phyloP scores from a whole-genome alignment of 2,888 invertebrate species.

The Cataglyphis livida region DNA sequence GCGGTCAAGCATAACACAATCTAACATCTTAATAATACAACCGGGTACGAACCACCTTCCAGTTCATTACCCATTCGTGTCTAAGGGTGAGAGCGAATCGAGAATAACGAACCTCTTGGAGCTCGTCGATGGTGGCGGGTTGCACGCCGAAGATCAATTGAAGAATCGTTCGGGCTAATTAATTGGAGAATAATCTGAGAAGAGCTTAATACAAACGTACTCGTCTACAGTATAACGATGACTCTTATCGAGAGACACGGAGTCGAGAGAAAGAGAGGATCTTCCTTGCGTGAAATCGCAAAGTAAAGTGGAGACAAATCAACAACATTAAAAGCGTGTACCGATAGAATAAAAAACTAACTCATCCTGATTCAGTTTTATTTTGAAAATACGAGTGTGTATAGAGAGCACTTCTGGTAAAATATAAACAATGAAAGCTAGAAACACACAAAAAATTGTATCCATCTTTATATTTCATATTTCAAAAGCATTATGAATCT shows the following conservation, averaged over 20 bases:
- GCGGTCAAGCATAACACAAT: conserved; percentile 54
- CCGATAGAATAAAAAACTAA: conserved; percentile 4
- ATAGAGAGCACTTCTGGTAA: not conserved
- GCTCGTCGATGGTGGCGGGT: conserved; percentile 61
- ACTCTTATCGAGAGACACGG: conserved; percentile 2
- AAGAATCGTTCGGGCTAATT: conserved; percentile 78
- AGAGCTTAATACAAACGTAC: conserved; percentile 58
- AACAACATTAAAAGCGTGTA: conserved; percentile 7
- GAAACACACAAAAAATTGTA: not conserved
- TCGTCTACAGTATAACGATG: conserved; percentile 22
- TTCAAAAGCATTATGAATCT: not conserved
- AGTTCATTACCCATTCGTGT: conserved; percentile 84
- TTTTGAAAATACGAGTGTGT: not conserved
- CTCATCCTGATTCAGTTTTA: not conserved
- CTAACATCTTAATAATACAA: conserved; percentile 83
- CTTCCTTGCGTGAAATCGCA: not conserved
- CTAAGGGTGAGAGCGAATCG: conserved; percentile 78
- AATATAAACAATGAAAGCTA: not conserved
- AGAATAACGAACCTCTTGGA: conserved; percentile 82
- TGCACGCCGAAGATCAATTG: conserved; percentile 73
- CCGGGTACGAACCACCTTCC: conserved; percentile 76
- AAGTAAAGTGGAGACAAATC: conserved; percentile 24
- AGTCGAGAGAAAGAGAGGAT: not conserved
- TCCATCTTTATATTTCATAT: not conserved
- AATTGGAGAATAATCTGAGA: conserved; percentile 76